Evolutionary conservation across 2,888 invertebrate genomes (phyloP), one percentile per base, ranked within the genome.

Genomic region (Chrysopilus asiliformis): DNA sequence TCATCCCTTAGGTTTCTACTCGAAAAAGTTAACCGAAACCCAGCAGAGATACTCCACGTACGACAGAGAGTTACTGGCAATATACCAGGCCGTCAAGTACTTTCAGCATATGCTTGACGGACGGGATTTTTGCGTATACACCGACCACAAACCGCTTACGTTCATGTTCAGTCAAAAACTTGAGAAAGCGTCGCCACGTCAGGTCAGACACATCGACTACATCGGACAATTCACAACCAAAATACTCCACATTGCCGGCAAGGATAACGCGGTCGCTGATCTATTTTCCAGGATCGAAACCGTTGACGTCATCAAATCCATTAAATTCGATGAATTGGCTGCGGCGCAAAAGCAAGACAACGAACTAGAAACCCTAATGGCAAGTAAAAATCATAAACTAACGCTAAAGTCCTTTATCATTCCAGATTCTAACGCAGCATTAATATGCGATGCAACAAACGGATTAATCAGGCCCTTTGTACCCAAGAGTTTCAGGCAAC

Each of bases 51-150:
- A 58, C 15, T 41, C 40, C 26, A 31, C 35, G 2, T 61, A 59
- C 39, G 59, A 65, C 40, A 30, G 57, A 5, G 57, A 60, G 43
- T 47, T 64, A 0, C 43, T 57, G 4, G 57, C 56, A 0, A 53
- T 58, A 1, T 62, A 58, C 34, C 41, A 47, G 17, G 34, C 17
- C 40, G 47, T 35, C 35, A n/a, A n/a, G n/a, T n/a, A n/a, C n/a
- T n/a, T n/a, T n/a, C n/a, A n/a, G n/a, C n/a, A n/a, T n/a, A n/a
- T 41, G 29, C 13, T 43, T 9, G 43, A 45, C 20, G 42, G 39
- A 4, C 25, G 42, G n/a, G 10, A 32, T 7, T 45, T 35, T 18
- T 22, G 19, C 3, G 37, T 43, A 2, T 32, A 13, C 8, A 40
- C 40, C 2, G 45, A 45, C 31, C 43, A 42, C 19, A 45, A 40